Base-by-base conservation (phyloP, 1,140 invertebrate species). In the Euwallacea fornicatus region DNA sequence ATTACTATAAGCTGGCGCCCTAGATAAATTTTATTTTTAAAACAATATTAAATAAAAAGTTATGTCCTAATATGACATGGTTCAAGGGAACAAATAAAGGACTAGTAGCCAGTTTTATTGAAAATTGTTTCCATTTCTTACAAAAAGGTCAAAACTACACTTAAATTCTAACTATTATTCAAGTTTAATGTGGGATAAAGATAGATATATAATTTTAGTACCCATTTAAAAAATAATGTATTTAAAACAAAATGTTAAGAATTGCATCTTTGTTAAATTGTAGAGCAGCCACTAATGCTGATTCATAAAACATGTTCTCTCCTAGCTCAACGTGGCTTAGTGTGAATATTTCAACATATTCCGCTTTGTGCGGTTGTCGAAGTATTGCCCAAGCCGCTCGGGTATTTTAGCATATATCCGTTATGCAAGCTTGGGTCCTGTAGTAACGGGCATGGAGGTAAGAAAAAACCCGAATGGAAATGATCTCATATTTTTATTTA, bases 261-360 rank as follows among this genome's bases (percentile, higher is more conserved):
- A 66, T 33, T 66, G 65, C 65, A 66, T 66, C 55, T 66, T 66
- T 66, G 65, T 66, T 66, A 42, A 41, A 66, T 58, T 42, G 53
- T 44, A 21, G 41, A 66, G 54, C 47, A 13, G 42, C 6, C 65
- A 58, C 58, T 66, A 53, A 15, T 66, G 65, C 53, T 66, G 65
- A 66, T 66, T 66, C 65, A 66, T 66, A 66, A 66, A 64, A 56
- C 55, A 66, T 66, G 65, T 66, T 56, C 53, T 33, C 21, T 56
- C 65, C 8, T 13, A 44, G 42, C 16, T 54, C 10, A 66, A 16
- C 41, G 42, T 66, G 65, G 55, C 13, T 66, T 54, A 65, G 54
- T 58, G 65, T 56, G 53, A 66, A 66, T 66, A 66, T 66, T 66
- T 66, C 65, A 56, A 66, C 65, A 66, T 66, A 33, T 66, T 66